Evolutionary conservation across 92 coral and sea anemone genomes (phyloP).

Genomic region (Galaxea fascicularis): DNA sequence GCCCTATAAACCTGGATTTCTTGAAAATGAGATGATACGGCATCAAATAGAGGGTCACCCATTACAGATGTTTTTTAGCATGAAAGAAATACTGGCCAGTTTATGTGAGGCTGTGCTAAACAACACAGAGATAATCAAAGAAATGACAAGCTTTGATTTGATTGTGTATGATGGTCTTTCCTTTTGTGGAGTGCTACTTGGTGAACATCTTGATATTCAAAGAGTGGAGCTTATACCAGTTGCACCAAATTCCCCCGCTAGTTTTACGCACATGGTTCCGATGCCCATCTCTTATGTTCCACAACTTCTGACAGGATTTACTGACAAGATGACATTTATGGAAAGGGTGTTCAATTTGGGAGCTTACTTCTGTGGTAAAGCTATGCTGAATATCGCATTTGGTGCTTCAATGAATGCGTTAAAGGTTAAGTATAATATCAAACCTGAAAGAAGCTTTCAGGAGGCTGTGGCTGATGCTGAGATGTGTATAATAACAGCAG

Average conservation of each 20-base stretch:
- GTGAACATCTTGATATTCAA: slow-evolving; percentile 18
- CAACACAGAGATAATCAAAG: background rate
- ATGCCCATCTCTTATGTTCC: slow-evolving; percentile 61
- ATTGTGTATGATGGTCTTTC: slow-evolving; percentile 13
- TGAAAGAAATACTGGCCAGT: background rate
- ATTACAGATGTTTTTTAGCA: background rate
- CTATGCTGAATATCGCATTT: background rate
- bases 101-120: slow-evolving; percentile 21
- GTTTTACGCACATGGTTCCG: slow-evolving; percentile 21
- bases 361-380: background rate
- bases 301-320: slow-evolving; percentile 17
- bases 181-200: slow-evolving; percentile 15
- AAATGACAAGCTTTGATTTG: slow-evolving; percentile 32
- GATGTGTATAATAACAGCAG: slow-evolving; percentile 53
- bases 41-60: background rate
- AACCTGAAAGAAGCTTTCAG: slow-evolving; percentile 52
- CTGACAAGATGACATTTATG: slow-evolving; percentile 42
- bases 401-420: slow-evolving; percentile 23
- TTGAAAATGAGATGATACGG: slow-evolving; percentile 28
- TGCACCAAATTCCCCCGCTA: background rate
- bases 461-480: slow-evolving; percentile 63
- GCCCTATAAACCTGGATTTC: slow-evolving; percentile 36
- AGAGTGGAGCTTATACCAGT: slow-evolving; percentile 26
- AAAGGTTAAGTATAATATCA: slow-evolving; percentile 66
- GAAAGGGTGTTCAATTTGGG: slow-evolving; percentile 39